Conservation (phyloP, 1,140 invertebrate species). For the Maconellicoccus hirsutus region DNA sequence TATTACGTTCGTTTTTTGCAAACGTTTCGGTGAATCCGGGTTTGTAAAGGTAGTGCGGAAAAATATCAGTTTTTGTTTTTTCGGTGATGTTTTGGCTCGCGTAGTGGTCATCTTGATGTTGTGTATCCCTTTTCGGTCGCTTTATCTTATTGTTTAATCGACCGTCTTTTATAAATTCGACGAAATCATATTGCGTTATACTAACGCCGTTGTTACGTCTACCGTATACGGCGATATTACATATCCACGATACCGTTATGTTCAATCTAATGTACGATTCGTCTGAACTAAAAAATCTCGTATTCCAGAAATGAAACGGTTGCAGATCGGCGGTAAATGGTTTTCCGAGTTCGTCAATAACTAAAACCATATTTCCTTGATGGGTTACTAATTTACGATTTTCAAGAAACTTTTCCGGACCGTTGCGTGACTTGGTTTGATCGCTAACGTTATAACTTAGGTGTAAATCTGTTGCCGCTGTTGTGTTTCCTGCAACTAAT, state of each 20-base stretch:
- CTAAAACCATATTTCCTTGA: conserved; percentile 41
- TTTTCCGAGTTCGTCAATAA: conserved; percentile 66
- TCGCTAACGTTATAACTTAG: not conserved
- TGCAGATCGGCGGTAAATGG: conserved; percentile 68
- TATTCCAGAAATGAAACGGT: conserved; percentile 82
- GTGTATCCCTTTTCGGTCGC: conserved; percentile 42
- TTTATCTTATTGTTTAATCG: conserved; percentile 49
- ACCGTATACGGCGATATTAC: conserved; percentile 87
- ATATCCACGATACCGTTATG: conserved; percentile 76
- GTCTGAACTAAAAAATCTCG: conserved; percentile 77
- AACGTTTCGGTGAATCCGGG: not conserved
- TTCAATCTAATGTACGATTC: conserved; percentile 78
- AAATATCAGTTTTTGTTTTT: not conserved
- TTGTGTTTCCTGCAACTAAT: not conserved
- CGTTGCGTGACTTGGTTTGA: conserved; percentile 25
- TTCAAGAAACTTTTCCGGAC: conserved; percentile 21
- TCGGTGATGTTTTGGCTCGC: not conserved
- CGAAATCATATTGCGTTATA: conserved; percentile 91
- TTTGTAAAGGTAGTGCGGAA: not conserved
- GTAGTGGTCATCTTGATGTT: not conserved
- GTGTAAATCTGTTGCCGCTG: not conserved
- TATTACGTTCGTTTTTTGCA: not conserved
- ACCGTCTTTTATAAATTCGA: conserved; percentile 77
- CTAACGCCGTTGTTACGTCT: conserved; percentile 81
- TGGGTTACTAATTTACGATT: conserved; percentile 43